Conservation (phyloP, 2,797 vertebrate genomes). For the Diglossa cyanea region DNA sequence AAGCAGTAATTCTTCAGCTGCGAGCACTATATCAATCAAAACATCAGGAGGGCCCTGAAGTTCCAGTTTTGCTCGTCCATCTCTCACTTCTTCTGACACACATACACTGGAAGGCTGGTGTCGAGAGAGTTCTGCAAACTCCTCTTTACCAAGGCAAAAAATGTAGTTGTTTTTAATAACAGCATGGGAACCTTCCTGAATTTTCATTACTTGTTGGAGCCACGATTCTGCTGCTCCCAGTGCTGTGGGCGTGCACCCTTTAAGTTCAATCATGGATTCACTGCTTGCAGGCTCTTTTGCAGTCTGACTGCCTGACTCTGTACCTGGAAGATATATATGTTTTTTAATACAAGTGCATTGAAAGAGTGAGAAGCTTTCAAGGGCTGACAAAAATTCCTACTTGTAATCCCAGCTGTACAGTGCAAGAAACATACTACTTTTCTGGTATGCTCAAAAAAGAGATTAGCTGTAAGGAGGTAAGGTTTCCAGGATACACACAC, state of each 20-base stretch:
- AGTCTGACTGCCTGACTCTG: not conserved
- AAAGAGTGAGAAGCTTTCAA: not conserved
- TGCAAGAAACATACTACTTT: not conserved
- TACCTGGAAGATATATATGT: not conserved
- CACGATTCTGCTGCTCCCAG: conserved; percentile 76
- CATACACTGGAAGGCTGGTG: not conserved
- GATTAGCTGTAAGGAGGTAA: not conserved
- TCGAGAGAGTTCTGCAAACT: conserved; percentile 67
- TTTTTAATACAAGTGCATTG: not conserved
- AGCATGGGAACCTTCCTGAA: not conserved
- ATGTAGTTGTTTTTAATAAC: conserved; percentile 83
- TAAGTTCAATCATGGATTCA: conserved; percentile 58
- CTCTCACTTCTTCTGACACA: conserved; percentile 67
- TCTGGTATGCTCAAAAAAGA: not conserved
- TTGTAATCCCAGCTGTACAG: not conserved
- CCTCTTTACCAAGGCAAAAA: conserved; percentile 70
- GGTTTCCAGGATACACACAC: not conserved
- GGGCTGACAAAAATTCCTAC: not conserved
- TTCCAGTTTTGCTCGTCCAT: conserved; percentile 58
- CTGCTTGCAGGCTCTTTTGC: not conserved
- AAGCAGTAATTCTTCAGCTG: conserved; percentile 81
- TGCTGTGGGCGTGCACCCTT: not conserved
- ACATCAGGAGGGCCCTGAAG: conserved; percentile 61
- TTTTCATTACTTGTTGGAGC: conserved; percentile 52
- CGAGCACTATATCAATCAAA: conserved; percentile 45